Evolutionary conservation across 2,797 vertebrate species (phyloP).

Genomic region (Ptychobarbus kaznakovi): DNA sequence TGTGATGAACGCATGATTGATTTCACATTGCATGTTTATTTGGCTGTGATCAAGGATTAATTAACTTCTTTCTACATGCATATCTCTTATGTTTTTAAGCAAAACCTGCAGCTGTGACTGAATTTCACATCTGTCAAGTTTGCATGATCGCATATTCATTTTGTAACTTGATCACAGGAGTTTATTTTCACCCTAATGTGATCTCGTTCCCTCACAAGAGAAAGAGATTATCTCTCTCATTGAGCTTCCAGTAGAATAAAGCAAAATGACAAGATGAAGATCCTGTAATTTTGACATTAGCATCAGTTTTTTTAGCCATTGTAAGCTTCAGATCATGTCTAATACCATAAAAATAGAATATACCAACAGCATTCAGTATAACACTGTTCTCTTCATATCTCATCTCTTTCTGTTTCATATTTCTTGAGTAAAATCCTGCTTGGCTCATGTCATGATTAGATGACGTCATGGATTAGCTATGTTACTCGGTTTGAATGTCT

Average conservation of each 20-base stretch:
- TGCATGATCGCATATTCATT: not conserved
- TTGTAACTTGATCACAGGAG: not conserved
- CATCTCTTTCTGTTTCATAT: not conserved
- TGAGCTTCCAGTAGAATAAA: not conserved
- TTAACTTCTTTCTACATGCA: not conserved
- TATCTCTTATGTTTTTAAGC: not conserved
- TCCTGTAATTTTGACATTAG: not conserved
- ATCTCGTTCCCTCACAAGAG: not conserved
- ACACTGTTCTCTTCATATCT: not conserved
- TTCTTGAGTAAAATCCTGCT: not conserved
- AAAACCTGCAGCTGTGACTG: not conserved
- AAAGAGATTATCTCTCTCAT: not conserved
- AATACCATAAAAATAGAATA: not conserved
- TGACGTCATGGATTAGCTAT: conserved; percentile 52
- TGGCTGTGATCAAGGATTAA: not conserved
- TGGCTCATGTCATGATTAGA: conserved; percentile 5
- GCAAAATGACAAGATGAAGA: not conserved
- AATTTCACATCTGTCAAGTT: not conserved
- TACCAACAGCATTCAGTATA: not conserved
- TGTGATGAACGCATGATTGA: not conserved
- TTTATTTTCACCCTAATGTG: not conserved
- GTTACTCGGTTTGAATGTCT: conserved; percentile 60
- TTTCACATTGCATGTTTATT: not conserved
- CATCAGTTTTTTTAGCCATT: not conserved
- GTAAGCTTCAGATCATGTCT: not conserved